phyloP scores from a whole-genome alignment of 2,113 vertebrate species.

The Sporophila hypoxantha region DNA sequence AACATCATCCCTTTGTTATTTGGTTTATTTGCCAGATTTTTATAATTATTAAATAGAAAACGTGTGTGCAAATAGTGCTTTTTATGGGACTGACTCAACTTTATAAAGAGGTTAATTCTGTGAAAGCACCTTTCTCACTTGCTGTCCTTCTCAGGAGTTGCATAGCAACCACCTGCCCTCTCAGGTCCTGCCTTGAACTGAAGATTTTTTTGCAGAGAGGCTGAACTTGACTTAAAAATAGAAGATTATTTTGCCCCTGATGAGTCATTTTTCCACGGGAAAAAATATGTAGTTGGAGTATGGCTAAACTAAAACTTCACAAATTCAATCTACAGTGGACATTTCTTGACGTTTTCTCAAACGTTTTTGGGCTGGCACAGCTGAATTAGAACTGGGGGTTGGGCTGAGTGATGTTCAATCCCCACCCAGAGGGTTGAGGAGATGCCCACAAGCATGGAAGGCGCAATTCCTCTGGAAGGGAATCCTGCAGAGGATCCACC shows the following conservation, averaged over 20 bases:
- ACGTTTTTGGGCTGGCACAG: not conserved
- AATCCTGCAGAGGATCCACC: not conserved
- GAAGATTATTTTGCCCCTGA: constrained; percentile 3
- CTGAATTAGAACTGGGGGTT: not conserved
- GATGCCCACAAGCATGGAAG: not conserved
- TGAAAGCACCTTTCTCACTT: not conserved
- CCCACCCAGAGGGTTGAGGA: not conserved
- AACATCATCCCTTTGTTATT: not conserved
- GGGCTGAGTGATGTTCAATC: not conserved
- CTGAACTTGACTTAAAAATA: constrained; percentile 33
- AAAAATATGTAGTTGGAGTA: not conserved
- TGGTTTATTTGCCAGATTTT: not conserved
- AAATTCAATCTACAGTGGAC: not conserved
- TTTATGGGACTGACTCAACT: not conserved
- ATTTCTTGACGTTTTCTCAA: not conserved
- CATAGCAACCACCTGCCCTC: constrained; percentile 32
- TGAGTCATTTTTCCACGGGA: constrained; percentile 10
- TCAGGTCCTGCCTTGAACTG: not conserved
- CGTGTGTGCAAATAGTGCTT: not conserved
- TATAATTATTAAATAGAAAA: not conserved
- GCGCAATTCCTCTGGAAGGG: not conserved
- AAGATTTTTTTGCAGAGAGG: not conserved
- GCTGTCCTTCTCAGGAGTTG: constrained; percentile 4
- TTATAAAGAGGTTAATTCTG: not conserved
- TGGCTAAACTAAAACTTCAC: not conserved